Conservation (phyloP, 2,888 invertebrate species). For the Ormyrus rosae region DNA sequence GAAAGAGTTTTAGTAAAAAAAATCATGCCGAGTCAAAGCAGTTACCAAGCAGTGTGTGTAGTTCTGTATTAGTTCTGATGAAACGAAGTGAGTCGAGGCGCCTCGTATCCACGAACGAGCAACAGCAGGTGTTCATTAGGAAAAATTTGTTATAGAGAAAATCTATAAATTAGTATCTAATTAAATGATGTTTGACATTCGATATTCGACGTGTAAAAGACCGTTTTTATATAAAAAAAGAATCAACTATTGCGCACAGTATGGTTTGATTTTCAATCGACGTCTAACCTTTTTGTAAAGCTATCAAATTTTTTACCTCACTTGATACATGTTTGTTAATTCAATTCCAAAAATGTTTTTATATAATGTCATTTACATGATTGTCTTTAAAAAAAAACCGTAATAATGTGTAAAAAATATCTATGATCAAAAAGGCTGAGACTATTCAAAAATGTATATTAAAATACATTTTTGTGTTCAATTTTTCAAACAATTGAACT, state of each 20-base stretch:
- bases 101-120: no score
- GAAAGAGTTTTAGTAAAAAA: neutral
- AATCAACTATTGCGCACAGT: neutral
- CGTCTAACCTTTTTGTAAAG: neutral
- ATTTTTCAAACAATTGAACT: neutral
- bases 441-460: constrained; percentile 8
- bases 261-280: neutral
- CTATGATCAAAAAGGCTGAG: constrained; percentile 31
- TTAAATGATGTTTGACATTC: no score
- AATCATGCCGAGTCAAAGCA: constrained; percentile 21
- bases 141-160: no score
- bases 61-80: neutral
- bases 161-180: no score
- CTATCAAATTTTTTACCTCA: neutral
- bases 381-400: constrained; percentile 1
- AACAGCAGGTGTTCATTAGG: no score
- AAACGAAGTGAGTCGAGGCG: neutral
- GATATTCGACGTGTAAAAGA: no score
- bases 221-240: no score
- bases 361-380: neutral
- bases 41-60: constrained; percentile 34
- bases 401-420: constrained; percentile 29
- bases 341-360: neutral
- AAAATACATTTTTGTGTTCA: constrained; percentile 27
- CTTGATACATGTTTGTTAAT: no score